phyloP scores from a whole-genome alignment of 2,888 invertebrate genomes.

The Acrobasis suavella region DNA sequence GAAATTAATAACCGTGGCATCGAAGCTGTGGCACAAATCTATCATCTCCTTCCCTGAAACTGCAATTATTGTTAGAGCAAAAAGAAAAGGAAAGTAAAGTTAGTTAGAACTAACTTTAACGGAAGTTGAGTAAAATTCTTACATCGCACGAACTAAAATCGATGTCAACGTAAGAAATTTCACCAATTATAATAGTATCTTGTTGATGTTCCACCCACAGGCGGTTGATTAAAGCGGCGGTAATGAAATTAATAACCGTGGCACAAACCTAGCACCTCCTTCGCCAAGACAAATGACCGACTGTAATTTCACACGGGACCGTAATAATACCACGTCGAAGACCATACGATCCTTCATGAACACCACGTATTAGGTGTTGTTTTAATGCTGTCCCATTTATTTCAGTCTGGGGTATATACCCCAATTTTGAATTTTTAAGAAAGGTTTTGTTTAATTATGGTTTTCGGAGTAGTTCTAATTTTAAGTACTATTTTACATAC shows the following conservation, averaged over 20 bases:
- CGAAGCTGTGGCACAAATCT: constrained; percentile 59
- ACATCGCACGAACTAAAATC: constrained; percentile 16
- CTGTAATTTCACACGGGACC: constrained; percentile 77
- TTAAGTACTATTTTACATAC: no score
- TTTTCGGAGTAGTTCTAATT: no score
- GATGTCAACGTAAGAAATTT: constrained; percentile 1
- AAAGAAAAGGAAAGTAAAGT: no score
- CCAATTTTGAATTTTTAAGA: no score
- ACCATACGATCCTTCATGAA: constrained; percentile 36
- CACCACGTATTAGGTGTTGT: constrained; percentile 5
- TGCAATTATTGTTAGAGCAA: no score
- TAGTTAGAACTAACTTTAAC: no score
- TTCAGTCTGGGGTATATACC: background rate
- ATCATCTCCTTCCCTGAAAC: constrained; percentile 57
- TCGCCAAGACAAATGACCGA: constrained; percentile 75
- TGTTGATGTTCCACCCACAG: constrained; percentile 28
- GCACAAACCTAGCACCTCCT: constrained; percentile 66
- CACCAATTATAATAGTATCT: constrained; percentile 8
- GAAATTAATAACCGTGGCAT: constrained; percentile 79
- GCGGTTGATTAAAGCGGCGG: constrained; percentile 74
- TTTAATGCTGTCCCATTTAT: background rate
- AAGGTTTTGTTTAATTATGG: no score
- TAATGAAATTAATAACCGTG: constrained; percentile 79
- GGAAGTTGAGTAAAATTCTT: background rate
- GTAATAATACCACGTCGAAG: constrained; percentile 57